Conservation (phyloP, 2,797 vertebrate species). For the Phalanger gymnotis region DNA sequence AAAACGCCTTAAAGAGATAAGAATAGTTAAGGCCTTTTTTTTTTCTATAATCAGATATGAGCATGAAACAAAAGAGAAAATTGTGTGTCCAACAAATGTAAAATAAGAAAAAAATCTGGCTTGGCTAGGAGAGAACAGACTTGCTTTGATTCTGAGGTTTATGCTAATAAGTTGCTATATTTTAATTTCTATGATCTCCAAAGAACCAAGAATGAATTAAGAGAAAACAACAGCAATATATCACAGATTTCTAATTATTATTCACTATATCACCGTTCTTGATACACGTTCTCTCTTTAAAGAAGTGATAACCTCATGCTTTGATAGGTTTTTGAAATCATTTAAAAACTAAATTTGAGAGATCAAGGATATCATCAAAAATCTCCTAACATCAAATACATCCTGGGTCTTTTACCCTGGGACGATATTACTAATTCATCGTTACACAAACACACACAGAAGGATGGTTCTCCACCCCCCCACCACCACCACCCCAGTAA, state of each 20-base stretch:
- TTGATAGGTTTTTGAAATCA: background rate
- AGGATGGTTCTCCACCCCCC: background rate
- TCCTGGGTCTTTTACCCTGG: background rate
- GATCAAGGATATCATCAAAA: conserved; percentile 7
- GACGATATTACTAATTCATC: background rate
- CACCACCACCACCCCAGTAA: too few species aligned
- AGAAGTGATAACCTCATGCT: background rate
- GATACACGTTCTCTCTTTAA: background rate
- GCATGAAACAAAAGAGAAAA: background rate
- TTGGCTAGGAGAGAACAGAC: background rate
- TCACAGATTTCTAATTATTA: background rate
- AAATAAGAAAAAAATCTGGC: conserved; percentile 4
- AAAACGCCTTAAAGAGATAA: background rate
- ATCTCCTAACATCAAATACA: background rate
- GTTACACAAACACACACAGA: background rate
- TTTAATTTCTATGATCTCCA: background rate
- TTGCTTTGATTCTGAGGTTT: background rate
- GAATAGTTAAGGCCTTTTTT: background rate
- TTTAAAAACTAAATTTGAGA: background rate
- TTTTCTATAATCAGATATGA: background rate
- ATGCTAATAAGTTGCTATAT: background rate
- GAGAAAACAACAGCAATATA: background rate
- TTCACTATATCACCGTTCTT: background rate
- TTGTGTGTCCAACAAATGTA: background rate
- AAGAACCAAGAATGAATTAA: background rate